These are phyloP conservation scores for Entomobrya proxima DNA, from an alignment of 2,888 invertebrate genomes.

Conservation along the genomic window DNA sequence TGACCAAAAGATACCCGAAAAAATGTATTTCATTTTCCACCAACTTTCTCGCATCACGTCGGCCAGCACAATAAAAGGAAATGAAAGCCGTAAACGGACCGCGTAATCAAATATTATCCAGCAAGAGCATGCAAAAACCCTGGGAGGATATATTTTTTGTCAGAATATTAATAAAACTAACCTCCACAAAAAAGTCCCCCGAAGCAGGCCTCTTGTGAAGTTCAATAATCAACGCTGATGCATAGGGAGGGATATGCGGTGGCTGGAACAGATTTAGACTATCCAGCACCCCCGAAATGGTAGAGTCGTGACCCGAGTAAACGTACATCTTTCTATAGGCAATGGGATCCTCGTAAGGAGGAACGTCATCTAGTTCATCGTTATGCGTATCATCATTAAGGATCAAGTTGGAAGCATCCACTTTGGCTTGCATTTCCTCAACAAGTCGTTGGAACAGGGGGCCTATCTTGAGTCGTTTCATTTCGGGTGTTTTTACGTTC, in stretches of 20 bases:
- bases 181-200: slow-evolving; percentile 78
- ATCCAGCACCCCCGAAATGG: slow-evolving; percentile 36
- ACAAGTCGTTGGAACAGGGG: slow-evolving; percentile 86
- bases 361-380: not conserved
- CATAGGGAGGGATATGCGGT: slow-evolving; percentile 49
- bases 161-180: slow-evolving; percentile 70
- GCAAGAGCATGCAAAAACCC: not conserved
- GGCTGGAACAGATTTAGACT: slow-evolving; percentile 33
- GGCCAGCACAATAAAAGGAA: too few relatives aligned
- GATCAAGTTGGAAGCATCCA: slow-evolving; percentile 3
- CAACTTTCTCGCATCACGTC: too few relatives aligned
- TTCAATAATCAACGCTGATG: slow-evolving; percentile 45
- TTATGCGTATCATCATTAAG: slow-evolving; percentile 9
- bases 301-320: slow-evolving; percentile 54
- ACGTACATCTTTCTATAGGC: slow-evolving; percentile 57
- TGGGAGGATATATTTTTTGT: too few relatives aligned
- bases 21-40: too few relatives aligned
- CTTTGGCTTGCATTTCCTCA: slow-evolving; percentile 79
- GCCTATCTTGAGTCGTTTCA: slow-evolving; percentile 85
- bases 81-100: not conserved
- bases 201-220: slow-evolving; percentile 76
- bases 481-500: slow-evolving; percentile 82
- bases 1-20: too few relatives aligned
- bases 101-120: not conserved
- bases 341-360: slow-evolving; percentile 34